Conservation (phyloP, 2,888 invertebrate species). For the Drosophila subquinaria region DNA sequence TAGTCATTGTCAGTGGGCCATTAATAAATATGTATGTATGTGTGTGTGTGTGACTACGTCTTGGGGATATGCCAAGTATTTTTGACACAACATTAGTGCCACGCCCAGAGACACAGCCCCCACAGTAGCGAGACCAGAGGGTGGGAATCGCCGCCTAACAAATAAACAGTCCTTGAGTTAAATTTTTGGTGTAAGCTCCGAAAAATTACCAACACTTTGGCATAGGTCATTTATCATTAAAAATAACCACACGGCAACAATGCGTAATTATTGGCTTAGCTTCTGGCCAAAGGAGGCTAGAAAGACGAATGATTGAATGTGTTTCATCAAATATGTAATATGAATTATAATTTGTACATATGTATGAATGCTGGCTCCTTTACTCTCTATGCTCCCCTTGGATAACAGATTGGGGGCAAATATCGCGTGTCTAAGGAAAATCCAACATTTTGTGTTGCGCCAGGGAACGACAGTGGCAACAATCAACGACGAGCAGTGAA, state of each 20-base stretch:
- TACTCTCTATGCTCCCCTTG: neutral
- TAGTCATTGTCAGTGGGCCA: slow-evolving; percentile 29
- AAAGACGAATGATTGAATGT: slow-evolving; percentile 74
- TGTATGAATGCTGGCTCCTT: slow-evolving; percentile 42
- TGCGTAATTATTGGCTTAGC: slow-evolving; percentile 76
- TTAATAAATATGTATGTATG: slow-evolving; percentile 41
- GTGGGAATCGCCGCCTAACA: slow-evolving; percentile 25
- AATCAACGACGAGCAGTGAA: slow-evolving; percentile 59
- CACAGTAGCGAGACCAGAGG: neutral
- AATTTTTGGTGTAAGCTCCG: slow-evolving; percentile 71
- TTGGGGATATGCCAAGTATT: slow-evolving; percentile 53
- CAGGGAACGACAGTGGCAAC: slow-evolving; percentile 62
- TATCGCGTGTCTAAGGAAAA: slow-evolving; percentile 75
- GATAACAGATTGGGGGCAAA: slow-evolving; percentile 40
- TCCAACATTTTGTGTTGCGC: slow-evolving; percentile 77
- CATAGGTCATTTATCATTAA: slow-evolving; percentile 77
- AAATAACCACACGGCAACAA: slow-evolving; percentile 74
- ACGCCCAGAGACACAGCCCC: slow-evolving; percentile 48
- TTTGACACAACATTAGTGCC: slow-evolving; percentile 77
- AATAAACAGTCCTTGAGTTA: slow-evolving; percentile 69
- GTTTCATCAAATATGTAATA: slow-evolving; percentile 82
- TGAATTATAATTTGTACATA: slow-evolving; percentile 79
- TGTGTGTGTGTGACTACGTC: slow-evolving; percentile 15
- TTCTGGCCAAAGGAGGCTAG: slow-evolving; percentile 25
- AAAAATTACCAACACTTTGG: slow-evolving; percentile 78